Evolutionary conservation across 2,888 invertebrate species (phyloP).

Genomic region (Melieria crassipennis): DNA sequence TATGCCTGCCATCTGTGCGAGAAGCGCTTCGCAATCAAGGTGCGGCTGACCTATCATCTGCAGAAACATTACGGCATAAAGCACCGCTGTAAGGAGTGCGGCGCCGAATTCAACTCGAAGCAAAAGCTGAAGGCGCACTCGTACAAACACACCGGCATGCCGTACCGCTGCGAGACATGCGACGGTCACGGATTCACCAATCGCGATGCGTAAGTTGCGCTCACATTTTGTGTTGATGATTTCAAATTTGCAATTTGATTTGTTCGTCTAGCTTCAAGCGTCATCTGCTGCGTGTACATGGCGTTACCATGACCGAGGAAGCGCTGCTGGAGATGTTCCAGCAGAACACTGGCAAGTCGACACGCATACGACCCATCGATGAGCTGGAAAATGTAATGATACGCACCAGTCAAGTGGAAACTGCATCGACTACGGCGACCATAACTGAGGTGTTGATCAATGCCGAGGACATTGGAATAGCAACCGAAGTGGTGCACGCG

Average conservation of each 20-base stretch:
- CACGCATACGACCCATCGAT: slow-evolving; percentile 35
- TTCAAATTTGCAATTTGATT: slow-evolving; percentile 7
- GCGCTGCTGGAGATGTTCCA: slow-evolving; percentile 46
- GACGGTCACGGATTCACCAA: slow-evolving; percentile 46
- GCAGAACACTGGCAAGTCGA: slow-evolving; percentile 47
- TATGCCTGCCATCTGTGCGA: slow-evolving; percentile 51
- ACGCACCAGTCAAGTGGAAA: slow-evolving; percentile 1
- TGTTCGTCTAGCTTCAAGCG: slow-evolving; percentile 42
- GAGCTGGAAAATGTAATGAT: slow-evolving; percentile 1
- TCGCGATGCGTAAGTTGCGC: slow-evolving; percentile 44
- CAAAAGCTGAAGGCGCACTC: slow-evolving; percentile 48
- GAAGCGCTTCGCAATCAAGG: slow-evolving; percentile 51
- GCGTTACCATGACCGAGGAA: slow-evolving; percentile 44
- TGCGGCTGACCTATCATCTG: slow-evolving; percentile 51
- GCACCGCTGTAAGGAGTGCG: slow-evolving; percentile 49
- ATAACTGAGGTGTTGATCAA: slow-evolving; percentile 14
- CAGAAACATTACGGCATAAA: slow-evolving; percentile 50
- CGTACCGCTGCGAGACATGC: slow-evolving; percentile 47
- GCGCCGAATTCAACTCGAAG: slow-evolving; percentile 48
- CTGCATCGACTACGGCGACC: neutral
- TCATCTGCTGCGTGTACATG: slow-evolving; percentile 44
- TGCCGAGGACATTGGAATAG: slow-evolving; percentile 29
- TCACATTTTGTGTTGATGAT: neutral
- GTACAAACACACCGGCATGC: slow-evolving; percentile 52
- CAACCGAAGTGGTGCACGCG: slow-evolving; percentile 15